These are phyloP conservation scores for Hepsetus odoe DNA, from an alignment of 2,113 vertebrate genomes.

Conservation along the genomic window DNA sequence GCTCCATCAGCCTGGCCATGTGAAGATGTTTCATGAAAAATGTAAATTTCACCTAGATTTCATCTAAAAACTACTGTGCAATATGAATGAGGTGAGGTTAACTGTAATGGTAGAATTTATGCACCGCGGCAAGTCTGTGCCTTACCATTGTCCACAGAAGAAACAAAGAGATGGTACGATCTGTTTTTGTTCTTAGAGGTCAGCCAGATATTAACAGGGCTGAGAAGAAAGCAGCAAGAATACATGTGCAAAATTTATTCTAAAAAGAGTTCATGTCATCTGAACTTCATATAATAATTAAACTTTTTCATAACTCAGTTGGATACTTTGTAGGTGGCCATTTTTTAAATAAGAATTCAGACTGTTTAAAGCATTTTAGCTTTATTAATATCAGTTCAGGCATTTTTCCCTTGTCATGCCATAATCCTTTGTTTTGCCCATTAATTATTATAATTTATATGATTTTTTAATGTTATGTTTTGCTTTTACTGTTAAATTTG, in stretches of 20 bases:
- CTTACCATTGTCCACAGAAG: background rate
- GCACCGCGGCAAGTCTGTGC: background rate
- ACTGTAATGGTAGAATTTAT: background rate
- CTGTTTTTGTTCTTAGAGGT: too few relatives aligned
- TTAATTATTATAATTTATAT: too few relatives aligned
- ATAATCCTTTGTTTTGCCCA: too few relatives aligned
- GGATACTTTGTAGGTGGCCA: too few relatives aligned
- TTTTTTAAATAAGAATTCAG: background rate
- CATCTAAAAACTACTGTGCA: constrained; percentile 26
- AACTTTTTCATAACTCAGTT: background rate
- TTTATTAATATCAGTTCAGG: background rate
- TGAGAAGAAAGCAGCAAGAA: background rate
- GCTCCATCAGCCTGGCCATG: background rate
- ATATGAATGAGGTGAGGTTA: background rate
- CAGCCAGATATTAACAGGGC: background rate
- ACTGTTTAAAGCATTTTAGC: too few relatives aligned
- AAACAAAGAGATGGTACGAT: background rate
- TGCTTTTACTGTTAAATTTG: too few relatives aligned
- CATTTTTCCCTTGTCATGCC: too few relatives aligned
- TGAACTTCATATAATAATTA: background rate
- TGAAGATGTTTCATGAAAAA: constrained; percentile 43
- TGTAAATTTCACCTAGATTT: constrained; percentile 34
- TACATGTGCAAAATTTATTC: too few relatives aligned
- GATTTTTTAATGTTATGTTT: too few relatives aligned
- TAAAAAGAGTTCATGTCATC: background rate